Evolutionary conservation across 2,797 vertebrate genomes (phyloP), one percentile per base, ranked within the genome.

Genomic region (Schizopygopsis pylzovi): DNA sequence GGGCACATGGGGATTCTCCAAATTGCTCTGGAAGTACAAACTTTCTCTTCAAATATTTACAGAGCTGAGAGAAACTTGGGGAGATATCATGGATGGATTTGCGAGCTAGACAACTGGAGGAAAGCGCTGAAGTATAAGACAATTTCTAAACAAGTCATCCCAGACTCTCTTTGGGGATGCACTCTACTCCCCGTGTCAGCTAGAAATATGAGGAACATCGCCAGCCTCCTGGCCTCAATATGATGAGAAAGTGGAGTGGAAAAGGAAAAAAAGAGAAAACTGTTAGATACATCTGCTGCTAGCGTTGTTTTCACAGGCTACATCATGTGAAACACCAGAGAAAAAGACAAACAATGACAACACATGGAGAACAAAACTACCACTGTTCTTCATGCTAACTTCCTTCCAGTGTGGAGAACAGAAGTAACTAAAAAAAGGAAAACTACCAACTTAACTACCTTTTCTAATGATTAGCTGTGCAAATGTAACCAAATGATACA

Each of bases 61-160:
- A 1, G 41, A 67, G 61, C 45, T 39, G 45, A 25, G 61, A 67
- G 43, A 65, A 67, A 77, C 0, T 12, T 10, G 43, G 41, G 63
- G 45, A 22, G 76, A 45, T 85, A 71, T 70, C 83, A 54, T 33
- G 39, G 76, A 85, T 79, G 47, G 65, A 79, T 85, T 79, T 79
- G 67, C 18, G 76, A 33, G 67, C 76, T 45, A 70, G 65, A 79
- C 65, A 33, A 61, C 76, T 79, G 83, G 39, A 79, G 76, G 52
- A 78, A 43, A 72, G 82, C n/a, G 1, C 61, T 84, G 61, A 84
- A 84, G 72, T 67, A 77, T 79, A 56, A 85, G 65, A 79, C 83
- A 47, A 79, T 85, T 85, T 79, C 76, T 85, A 79, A 79, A 85
- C 83, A 85, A 85, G 83, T 79, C 83, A 72, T 85, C 65, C 25